These are phyloP conservation scores for Pithys albifrons DNA, from an alignment of 2,113 vertebrate species.

Conservation along the genomic window DNA sequence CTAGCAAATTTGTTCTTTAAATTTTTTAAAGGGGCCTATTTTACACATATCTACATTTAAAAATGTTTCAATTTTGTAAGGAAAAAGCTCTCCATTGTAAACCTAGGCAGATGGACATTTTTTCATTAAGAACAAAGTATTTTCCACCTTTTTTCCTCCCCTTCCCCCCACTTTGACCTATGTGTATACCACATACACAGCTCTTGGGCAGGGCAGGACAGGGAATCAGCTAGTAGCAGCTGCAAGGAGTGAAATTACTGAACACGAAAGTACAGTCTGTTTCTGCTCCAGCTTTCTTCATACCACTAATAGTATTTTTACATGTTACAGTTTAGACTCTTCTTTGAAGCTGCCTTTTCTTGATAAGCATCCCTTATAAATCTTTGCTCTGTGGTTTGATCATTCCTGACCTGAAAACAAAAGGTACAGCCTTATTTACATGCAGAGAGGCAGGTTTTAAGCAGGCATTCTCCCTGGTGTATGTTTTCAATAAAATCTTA, in stretches of 20 bases:
- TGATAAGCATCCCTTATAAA: not conserved
- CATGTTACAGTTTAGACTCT: not conserved
- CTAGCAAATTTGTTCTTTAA: constrained; percentile 59
- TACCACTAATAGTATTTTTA: not conserved
- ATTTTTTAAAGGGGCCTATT: not conserved
- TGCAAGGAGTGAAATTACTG: not conserved
- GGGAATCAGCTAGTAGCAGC: not conserved
- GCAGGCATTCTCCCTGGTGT: not conserved
- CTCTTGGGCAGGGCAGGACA: not conserved
- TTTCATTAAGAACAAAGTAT: not conserved
- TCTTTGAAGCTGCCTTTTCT: not conserved
- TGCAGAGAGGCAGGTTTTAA: not conserved
- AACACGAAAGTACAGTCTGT: not conserved
- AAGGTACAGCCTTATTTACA: not conserved
- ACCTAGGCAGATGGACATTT: not conserved
- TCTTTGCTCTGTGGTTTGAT: not conserved
- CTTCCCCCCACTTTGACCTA: not conserved
- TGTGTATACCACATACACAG: not conserved
- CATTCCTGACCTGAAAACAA: not conserved
- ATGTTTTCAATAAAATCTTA: constrained; percentile 40
- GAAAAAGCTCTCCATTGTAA: not conserved
- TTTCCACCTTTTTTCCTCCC: not conserved
- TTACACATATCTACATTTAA: not conserved
- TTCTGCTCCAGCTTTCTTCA: not conserved
- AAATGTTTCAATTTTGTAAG: constrained; percentile 31